Base-by-base conservation (phyloP, 2,888 invertebrate species). In the Muschampia plurimacula region DNA sequence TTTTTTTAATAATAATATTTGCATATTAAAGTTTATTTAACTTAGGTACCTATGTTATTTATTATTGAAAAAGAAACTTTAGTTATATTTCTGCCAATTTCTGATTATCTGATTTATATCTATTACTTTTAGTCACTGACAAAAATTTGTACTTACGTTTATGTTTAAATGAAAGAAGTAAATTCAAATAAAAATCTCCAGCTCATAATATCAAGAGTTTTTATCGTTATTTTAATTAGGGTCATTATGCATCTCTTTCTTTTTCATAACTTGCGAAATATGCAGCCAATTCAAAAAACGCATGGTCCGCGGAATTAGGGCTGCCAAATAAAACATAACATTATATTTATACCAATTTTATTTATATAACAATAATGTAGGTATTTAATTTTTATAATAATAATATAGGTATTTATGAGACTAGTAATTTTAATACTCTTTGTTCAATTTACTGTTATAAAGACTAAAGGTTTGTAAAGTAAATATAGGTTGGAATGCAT, bases 161-260 rank as follows among this genome's bases (percentile, higher is more conserved):
- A 46, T 9, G 7, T 39, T 39, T 6, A 52, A 15, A 52, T 52
- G 13, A 52, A 52, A 52, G 15, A 15, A n/a, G 5, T 52, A 28
- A 60, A 57, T 67, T 52, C 12, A 62, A 69, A 62, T 49, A 22
- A 22, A 22, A 22, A 22, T 46, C 15, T 62, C 52, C 15, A 36
- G 49, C 12, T 69, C 62, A 62, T 39, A 62, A 49, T 69, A 69
- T 69, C 49, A 46, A 62, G 62, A 46, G 55, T 64, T 63, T 64
- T 69, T 69, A 57, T 64, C 64, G 69, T 52, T 64, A 69, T 69
- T 69, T 69, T 83, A 84, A 86, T 85, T 87, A 69, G 69, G 63
- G 52, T 69, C 7, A 69, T 63, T 63, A 55, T 41, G 69, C 13
- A 15, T 49, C 22, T 69, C 69, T 13, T 69, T 55, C 63, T 55